Percentiles rank a stretch among this genome's conserved stretches.
Evolutionary conservation across 2,797 vertebrate genomes (phyloP).

Genomic region (Rhodeus uyekii): DNA sequence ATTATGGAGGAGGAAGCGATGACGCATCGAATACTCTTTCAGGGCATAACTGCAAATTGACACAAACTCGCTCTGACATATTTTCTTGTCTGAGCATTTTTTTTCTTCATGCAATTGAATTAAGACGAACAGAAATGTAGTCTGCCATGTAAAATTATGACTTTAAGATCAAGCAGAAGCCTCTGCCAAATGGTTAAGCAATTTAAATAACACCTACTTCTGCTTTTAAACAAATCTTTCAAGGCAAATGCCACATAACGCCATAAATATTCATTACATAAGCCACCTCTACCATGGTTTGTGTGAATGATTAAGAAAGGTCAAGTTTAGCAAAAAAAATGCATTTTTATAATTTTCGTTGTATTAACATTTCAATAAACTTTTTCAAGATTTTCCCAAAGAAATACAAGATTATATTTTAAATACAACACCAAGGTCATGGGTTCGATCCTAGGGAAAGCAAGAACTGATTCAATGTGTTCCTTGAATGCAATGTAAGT

Average conservation of each 20-base stretch:
- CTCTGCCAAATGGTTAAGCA: not conserved
- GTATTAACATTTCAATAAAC: too few relatives aligned
- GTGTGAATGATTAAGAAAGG: not conserved
- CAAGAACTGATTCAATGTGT: too few relatives aligned
- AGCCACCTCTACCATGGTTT: not conserved
- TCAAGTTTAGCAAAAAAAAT: not conserved
- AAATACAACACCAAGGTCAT: too few relatives aligned
- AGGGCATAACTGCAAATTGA: not conserved
- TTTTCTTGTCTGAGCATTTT: not conserved
- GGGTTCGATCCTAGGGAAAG: too few relatives aligned
- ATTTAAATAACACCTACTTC: not conserved
- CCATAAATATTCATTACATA: not conserved
- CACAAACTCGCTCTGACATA: conserved; percentile 12
- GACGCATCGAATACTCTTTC: not conserved
- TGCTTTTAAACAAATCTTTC: not conserved
- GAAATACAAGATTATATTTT: too few relatives aligned
- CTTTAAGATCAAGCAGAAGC: not conserved
- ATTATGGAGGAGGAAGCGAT: not conserved
- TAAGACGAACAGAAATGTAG: not conserved
- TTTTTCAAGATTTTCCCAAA: too few relatives aligned
- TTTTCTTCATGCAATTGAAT: not conserved
- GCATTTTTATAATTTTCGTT: not conserved
- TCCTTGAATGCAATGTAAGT: too few relatives aligned
- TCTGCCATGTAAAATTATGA: not conserved
- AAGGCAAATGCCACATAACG: not conserved